Conservation (phyloP, 2,888 invertebrate species). For the Sminthurides aquaticus region DNA sequence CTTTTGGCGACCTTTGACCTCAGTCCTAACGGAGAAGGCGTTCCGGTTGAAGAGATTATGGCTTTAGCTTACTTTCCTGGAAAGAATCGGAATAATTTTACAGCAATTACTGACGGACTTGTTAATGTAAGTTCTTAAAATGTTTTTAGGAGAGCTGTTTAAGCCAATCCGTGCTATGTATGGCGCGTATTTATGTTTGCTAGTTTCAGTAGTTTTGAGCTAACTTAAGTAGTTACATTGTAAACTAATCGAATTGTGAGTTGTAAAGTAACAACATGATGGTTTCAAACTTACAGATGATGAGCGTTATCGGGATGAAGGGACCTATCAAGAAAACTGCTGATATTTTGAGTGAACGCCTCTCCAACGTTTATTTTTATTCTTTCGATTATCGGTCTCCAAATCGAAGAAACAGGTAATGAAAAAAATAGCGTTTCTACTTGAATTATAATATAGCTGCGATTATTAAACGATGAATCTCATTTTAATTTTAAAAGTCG, state of each 20-base stretch:
- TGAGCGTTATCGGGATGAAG: conserved; percentile 33
- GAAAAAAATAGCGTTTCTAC: conserved; percentile 12
- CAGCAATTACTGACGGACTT: neutral
- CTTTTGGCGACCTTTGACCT: conserved; percentile 1
- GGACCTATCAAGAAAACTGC: conserved; percentile 31
- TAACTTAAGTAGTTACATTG: neutral
- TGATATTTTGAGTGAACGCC: conserved; percentile 26
- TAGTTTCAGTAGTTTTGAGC: neutral
- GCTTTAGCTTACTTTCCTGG: conserved; percentile 8
- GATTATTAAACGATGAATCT: no score
- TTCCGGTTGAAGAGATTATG: conserved; percentile 11
- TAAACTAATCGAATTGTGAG: no score
- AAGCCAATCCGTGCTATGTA: no score
- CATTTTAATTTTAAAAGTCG: neutral
- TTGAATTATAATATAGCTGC: no score
- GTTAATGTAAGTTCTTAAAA: conserved; percentile 8
- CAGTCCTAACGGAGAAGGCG: neutral
- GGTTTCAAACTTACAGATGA: conserved; percentile 21
- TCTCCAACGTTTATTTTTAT: conserved; percentile 31
- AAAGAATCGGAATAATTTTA: conserved; percentile 12
- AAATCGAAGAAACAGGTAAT: conserved; percentile 21
- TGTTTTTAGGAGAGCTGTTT: no score
- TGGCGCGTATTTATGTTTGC: no score
- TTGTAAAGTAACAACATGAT: no score
- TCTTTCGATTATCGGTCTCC: conserved; percentile 27